These are phyloP conservation scores for Leptonema lineaticorne DNA, from an alignment of 1,140 invertebrate species.

Conservation along the genomic window DNA sequence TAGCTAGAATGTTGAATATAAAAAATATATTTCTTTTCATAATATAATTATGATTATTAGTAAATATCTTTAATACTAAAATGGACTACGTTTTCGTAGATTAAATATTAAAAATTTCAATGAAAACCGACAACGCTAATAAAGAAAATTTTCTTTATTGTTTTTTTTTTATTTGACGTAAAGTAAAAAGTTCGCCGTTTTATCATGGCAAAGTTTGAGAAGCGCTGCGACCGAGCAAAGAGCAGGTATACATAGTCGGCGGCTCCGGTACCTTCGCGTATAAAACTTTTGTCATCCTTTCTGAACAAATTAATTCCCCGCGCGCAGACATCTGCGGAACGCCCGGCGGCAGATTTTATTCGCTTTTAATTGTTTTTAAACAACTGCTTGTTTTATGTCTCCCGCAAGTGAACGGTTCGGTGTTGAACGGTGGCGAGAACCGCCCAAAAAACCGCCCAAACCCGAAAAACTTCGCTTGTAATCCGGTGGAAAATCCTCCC, in stretches of 20 bases:
- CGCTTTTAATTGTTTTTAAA: constrained; percentile 43
- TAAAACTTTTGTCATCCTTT: constrained; percentile 41
- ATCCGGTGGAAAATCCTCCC: not conserved
- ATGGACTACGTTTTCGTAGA: too few species aligned
- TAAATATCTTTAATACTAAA: too few species aligned
- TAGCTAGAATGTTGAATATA: too few species aligned
- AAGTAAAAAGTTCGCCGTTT: too few species aligned
- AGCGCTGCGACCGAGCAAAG: constrained; percentile 3
- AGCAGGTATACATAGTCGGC: constrained; percentile 16
- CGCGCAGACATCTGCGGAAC: constrained; percentile 38
- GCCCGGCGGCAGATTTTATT: constrained; percentile 40
- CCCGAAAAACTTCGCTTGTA: not conserved
- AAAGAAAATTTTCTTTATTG: too few species aligned
- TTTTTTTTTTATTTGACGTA: too few species aligned
- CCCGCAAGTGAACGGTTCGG: not conserved
- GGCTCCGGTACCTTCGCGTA: constrained; percentile 9
- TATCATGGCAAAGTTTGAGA: constrained; percentile 20
- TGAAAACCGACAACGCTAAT: too few species aligned
- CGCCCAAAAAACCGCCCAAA: not conserved
- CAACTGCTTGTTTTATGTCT: constrained; percentile 42
- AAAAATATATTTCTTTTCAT: too few species aligned
- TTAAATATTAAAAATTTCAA: too few species aligned
- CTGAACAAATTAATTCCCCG: constrained; percentile 39
- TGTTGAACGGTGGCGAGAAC: not conserved
- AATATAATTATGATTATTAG: too few species aligned